These are phyloP conservation scores for Drosophila birchii DNA, from an alignment of 2,888 invertebrate species.

Conservation along the genomic window DNA sequence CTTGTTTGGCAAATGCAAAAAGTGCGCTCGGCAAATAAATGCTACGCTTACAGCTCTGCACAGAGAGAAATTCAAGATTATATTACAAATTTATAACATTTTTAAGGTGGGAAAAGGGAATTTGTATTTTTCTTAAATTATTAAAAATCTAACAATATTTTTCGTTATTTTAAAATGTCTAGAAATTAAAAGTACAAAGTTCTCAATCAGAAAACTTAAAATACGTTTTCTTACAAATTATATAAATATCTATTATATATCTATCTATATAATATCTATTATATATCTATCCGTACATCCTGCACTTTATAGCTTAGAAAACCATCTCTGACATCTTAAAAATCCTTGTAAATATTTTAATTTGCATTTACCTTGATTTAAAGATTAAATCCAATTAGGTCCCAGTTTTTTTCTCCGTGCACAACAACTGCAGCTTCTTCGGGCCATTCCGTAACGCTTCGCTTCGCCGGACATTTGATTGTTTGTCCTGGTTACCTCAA, in stretches of 20 bases:
- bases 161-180: not conserved
- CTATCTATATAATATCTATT: no score
- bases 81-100: not conserved
- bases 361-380: not conserved
- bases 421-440: slow-evolving; percentile 9
- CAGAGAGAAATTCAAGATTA: not conserved
- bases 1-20: slow-evolving; percentile 69
- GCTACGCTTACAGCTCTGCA: slow-evolving; percentile 31
- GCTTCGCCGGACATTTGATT: slow-evolving; percentile 43
- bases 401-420: slow-evolving; percentile 4
- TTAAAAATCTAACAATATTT: no score
- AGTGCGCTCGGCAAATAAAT: slow-evolving; percentile 56
- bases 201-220: no score
- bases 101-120: not conserved
- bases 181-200: no score
- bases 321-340: not conserved
- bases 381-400: not conserved
- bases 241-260: no score
- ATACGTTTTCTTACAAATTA: no score
- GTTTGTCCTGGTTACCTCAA: slow-evolving; percentile 46
- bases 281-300: no score
- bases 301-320: no score
- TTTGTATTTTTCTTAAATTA: not conserved
- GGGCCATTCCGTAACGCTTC: slow-evolving; percentile 36
- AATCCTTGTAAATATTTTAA: not conserved